A percentile compares a stretch with the other conserved stretches of the same genome.
These are phyloP conservation scores for Nezara viridula DNA, from an alignment of 2,888 invertebrate species.

Conservation along the genomic window DNA sequence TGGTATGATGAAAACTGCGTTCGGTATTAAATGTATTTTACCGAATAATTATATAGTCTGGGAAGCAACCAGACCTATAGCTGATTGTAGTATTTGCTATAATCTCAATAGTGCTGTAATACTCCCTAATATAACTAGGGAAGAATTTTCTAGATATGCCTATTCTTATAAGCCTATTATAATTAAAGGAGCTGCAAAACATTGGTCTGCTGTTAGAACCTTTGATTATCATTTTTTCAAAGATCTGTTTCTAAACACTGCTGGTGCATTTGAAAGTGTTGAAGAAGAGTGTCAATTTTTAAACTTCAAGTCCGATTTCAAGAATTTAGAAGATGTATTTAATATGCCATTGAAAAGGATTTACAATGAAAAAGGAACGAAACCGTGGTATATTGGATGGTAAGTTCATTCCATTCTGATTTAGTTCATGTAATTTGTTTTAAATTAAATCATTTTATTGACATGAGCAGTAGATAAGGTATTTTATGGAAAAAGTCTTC, in stretches of 20 bases:
- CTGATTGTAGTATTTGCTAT: slow-evolving; percentile 84
- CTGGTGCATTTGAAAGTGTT: slow-evolving; percentile 80
- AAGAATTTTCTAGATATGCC: slow-evolving; percentile 80
- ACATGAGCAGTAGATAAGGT: not conserved
- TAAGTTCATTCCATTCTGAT: slow-evolving; percentile 70
- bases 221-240: slow-evolving; percentile 80
- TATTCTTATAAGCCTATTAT: slow-evolving; percentile 86
- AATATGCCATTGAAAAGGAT: slow-evolving; percentile 79
- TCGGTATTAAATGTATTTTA: slow-evolving; percentile 79
- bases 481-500: slow-evolving; percentile 5
- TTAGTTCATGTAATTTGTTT: not conserved
- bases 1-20: slow-evolving; percentile 67
- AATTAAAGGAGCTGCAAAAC: slow-evolving; percentile 79
- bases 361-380: slow-evolving; percentile 74
- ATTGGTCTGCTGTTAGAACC: slow-evolving; percentile 82
- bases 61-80: slow-evolving; percentile 88
- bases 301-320: slow-evolving; percentile 86
- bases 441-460: slow-evolving; percentile 19
- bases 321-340: slow-evolving; percentile 82
- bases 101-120: slow-evolving; percentile 78
- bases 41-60: slow-evolving; percentile 88
- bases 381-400: slow-evolving; percentile 94
- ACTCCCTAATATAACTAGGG: slow-evolving; percentile 77
- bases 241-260: slow-evolving; percentile 77
- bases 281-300: slow-evolving; percentile 89